Evolutionary conservation across 2,113 vertebrate species (phyloP), one percentile per base, ranked within the genome.

Genomic region (Symphodus melops): DNA sequence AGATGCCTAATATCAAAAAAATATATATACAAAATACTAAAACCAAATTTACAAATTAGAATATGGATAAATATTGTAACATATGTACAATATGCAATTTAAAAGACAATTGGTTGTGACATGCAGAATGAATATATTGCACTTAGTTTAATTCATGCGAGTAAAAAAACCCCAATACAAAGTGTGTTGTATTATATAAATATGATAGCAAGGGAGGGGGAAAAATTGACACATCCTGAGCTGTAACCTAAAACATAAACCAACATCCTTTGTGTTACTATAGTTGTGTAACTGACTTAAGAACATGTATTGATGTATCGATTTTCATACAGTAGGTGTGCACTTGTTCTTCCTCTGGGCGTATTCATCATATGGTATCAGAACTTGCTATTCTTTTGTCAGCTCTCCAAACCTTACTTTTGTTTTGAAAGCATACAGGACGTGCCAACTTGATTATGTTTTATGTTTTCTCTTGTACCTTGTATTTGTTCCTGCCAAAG

Each of bases 301-400:
- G 51, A 25, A 41, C 23, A 48, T 39, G 54, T 52, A 54, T n/a
- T n/a, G 84, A 86, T 75, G 79, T 64, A 49, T 5, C 37, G 23
- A 41, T 63, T 76, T 68, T 86, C 51, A 4, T 33, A n/a, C 63
- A 46, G 57, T 71, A 83, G 84, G 84, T 36, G 81, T 82, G 81
- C 52, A 49, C 71, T 49, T 51, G 41, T 58, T 75, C 74, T 70
- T 87, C 63, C 75, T 81, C 42, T 76, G 60, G 77, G 81, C 20
- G 59, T 70, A 57, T 84, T 86, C 71, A 36, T 41, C 42, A 39
- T 53, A 21, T 41, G 66, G 3, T 72, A 48, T 53, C 64, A 76
- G 70, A 54, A 68, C 51, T 70, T 77, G 42, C 64, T 51, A 10
- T 44, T 64, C 67, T 58, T 83, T 86, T 89, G 83, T 80, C 57